Percentiles rank a stretch among this genome's conserved stretches.
Conservation (phyloP, 1,140 invertebrate genomes). For the Potamilus streckersoni region DNA sequence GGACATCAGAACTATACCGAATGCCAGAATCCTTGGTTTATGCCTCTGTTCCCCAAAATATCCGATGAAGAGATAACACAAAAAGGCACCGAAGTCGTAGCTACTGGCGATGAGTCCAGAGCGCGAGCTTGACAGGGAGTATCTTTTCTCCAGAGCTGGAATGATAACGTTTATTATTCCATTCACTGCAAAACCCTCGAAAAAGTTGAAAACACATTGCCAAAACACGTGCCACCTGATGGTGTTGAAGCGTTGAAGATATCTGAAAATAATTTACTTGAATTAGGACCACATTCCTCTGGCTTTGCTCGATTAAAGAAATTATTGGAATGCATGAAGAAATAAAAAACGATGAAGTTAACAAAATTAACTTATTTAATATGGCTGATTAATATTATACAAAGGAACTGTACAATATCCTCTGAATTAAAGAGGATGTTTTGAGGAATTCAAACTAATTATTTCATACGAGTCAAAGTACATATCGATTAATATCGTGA, state of each 20-base stretch:
- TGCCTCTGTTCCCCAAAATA: conserved; percentile 84
- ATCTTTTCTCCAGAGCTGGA: conserved; percentile 86
- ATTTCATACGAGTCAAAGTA: no score
- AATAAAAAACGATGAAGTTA: no score
- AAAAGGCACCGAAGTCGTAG: conserved; percentile 83
- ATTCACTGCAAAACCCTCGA: conserved; percentile 83
- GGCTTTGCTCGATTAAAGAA: no score
- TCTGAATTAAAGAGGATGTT: no score
- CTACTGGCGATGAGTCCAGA: conserved; percentile 82
- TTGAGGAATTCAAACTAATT: no score
- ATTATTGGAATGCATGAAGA: no score
- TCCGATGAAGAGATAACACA: conserved; percentile 83
- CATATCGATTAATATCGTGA: no score
- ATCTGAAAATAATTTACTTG: conserved; percentile 15
- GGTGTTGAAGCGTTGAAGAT: conserved; percentile 38
- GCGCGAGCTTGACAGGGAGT: conserved; percentile 78
- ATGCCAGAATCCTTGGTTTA: conserved; percentile 77
- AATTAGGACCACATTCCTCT: no score
- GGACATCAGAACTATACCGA: conserved; percentile 84
- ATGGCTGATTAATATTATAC: no score
- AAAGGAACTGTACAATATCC: no score
- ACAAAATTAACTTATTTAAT: no score
- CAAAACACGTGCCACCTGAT: conserved; percentile 44
- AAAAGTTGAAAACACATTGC: conserved; percentile 45
- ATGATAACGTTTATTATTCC: conserved; percentile 88